phyloP scores from a whole-genome alignment of 2,797 vertebrate species.

The Geotria australis region DNA sequence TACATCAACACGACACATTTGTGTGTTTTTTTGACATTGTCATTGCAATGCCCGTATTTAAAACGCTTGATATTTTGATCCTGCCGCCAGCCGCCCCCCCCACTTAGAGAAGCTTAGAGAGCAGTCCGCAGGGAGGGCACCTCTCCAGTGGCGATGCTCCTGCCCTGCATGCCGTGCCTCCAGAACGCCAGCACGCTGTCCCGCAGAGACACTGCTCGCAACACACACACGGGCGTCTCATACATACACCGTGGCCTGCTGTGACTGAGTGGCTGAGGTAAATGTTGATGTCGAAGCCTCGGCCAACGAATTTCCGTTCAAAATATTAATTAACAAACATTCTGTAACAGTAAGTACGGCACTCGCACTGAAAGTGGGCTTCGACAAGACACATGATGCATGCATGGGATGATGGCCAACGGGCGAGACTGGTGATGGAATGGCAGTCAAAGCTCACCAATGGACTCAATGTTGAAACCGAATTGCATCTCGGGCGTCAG shows the following conservation, averaged over 20 bases:
- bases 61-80: neutral
- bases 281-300: too few species aligned
- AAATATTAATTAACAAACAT: too few species aligned
- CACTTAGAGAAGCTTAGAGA: neutral
- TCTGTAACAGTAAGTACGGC: too few species aligned
- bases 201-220: conserved; percentile 32
- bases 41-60: neutral
- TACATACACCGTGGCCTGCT: too few species aligned
- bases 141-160: conserved; percentile 33
- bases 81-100: too few species aligned
- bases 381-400: too few species aligned
- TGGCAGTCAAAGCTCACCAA: conserved; percentile 14
- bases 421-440: too few species aligned
- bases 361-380: too few species aligned
- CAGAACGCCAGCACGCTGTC: conserved; percentile 53
- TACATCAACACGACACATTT: too few species aligned
- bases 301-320: too few species aligned
- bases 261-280: too few species aligned
- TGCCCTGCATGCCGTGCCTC: conserved; percentile 46
- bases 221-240: neutral
- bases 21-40: neutral
- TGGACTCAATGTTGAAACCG: conserved; percentile 72
- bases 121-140: conserved; percentile 8
- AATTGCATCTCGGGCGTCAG: conserved; percentile 65
- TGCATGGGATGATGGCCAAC: too few species aligned